Evolutionary conservation across 2,113 vertebrate species (phyloP), one percentile per base, ranked within the genome.

Genomic region (Rattus rattus): DNA sequence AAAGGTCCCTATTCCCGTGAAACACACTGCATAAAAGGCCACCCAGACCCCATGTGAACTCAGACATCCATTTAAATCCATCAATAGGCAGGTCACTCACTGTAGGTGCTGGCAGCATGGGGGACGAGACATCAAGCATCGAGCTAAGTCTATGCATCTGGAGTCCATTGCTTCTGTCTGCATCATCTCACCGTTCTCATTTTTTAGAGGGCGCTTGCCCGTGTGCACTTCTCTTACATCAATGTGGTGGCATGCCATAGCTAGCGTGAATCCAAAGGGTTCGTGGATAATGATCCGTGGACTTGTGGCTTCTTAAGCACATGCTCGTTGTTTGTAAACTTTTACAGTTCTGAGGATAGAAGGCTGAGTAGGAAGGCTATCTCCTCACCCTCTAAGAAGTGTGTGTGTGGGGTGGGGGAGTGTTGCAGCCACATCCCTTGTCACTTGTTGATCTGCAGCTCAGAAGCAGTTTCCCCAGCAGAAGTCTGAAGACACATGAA

Each of bases 231-330:
- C 47, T 3, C 7, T 54, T 22, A 69, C n/a, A 17, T 56, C 13
- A 1, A 6, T 12, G 20, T 8, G 0, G 16, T 4, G 7, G 92
- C n/a, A 0, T 3, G 8, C 16, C 69, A 77, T 22, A 88, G 39
- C 49, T 39, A 33, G 54, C 20, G 0, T n/a, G 17, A 12, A 6
- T 39, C 16, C 7, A 4, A 5, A 4, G 1, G 30, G 8, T 7
- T 63, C 12, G 0, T 36, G 7, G 3, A 39, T 63, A 13, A 16
- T 33, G 12, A 4, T 72, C 72, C 24, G 14, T 20, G n/a, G 24
- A 52, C 16, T 0, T 3, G 0, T 30, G 33, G 59, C 11, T 16
- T 14, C 8, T 61, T 47, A 13, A 91, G 30, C n/a, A 7, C 33
- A 5, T 69, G 39, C 19, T 14, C 10, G 1, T 1, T 14, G 28